Evolutionary conservation across 2,888 invertebrate species (phyloP), one percentile per base, ranked within the genome.

Genomic region (Physocephala rufipes): DNA sequence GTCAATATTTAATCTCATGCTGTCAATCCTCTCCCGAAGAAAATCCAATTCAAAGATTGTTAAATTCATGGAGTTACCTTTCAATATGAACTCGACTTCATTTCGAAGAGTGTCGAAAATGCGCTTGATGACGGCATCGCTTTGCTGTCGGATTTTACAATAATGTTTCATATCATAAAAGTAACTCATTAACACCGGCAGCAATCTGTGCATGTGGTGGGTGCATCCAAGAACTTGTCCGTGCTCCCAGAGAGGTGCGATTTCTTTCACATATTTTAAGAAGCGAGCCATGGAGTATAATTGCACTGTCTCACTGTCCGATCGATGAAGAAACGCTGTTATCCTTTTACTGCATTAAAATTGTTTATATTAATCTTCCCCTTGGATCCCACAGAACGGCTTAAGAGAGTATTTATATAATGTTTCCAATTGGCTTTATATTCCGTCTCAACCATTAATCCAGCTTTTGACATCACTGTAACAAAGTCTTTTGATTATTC

Each of bases 161-260:
- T 82, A 82, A 67, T 71, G 79, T 2, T 43, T 76, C 0, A 69
- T 70, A 55, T 82, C 83, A 51, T 82, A 82, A 16, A 75, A 75
- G 59, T 79, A 82, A 47, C 79, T 82, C 82, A 83, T 80, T 36
- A 77, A 66, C 43, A 82, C 66, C 5, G 80, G 78, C 2, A 82
- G 77, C 0, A 76, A 76, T 47, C 81, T 79, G 1, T 82, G 78
- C 82, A 83, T 82, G 19, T 83, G 83, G 3, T 77, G 77, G n/a
- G 82, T 74, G 65, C 82, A 82, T 1, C 26, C 62, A 3, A 0
- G 16, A 78, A 59, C 78, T 73, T 12, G 15, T 21, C 19, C n/a
- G 15, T 15, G 74, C 70, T 12, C 76, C 66, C n/a, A n/a, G n/a
- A n/a, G n/a, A n/a, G n/a, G n/a, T n/a, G n/a, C n/a, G n/a, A n/a